phyloP scores from a whole-genome alignment of 2,888 invertebrate genomes.

The Spatulosminthurus flaviceps region DNA sequence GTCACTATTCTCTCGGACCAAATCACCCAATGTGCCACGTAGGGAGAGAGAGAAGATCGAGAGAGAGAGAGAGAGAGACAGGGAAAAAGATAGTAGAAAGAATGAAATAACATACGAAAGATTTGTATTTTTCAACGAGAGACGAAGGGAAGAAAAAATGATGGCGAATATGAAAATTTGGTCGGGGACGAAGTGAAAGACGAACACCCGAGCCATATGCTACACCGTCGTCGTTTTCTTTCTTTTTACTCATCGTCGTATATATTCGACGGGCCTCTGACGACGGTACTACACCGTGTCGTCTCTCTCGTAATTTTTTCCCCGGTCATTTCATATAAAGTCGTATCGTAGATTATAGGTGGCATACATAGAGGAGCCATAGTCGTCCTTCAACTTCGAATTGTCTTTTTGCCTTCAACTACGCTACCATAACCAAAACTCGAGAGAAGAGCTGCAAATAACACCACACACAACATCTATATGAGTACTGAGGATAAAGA shows the following conservation, averaged over 20 bases:
- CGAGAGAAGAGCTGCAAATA: no score
- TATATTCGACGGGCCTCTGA: constrained; percentile 48
- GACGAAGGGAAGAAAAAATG: constrained; percentile 49
- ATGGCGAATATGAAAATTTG: constrained; percentile 63
- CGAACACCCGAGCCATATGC: constrained; percentile 51
- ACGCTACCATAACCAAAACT: neutral
- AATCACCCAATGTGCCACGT: constrained; percentile 44
- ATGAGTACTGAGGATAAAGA: neutral
- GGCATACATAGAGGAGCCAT: constrained; percentile 35
- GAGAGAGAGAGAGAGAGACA: neutral
- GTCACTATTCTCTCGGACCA: constrained; percentile 35
- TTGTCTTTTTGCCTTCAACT: constrained; percentile 53
- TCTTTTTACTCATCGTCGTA: constrained; percentile 37
- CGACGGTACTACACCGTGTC: constrained; percentile 43
- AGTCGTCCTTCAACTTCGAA: constrained; percentile 49
- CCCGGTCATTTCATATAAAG: constrained; percentile 42
- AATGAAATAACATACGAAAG: constrained; percentile 47
- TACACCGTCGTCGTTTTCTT: constrained; percentile 50
- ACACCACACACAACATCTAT: constrained; percentile 1
- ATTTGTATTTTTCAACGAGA: constrained; percentile 55
- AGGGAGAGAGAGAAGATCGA: neutral
- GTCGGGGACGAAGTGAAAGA: constrained; percentile 45
- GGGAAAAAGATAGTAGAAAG: neutral
- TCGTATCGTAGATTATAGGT: constrained; percentile 42
- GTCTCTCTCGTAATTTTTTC: constrained; percentile 24